Conservation (phyloP, 2,113 vertebrate genomes). For the Oryzias javanicus region DNA sequence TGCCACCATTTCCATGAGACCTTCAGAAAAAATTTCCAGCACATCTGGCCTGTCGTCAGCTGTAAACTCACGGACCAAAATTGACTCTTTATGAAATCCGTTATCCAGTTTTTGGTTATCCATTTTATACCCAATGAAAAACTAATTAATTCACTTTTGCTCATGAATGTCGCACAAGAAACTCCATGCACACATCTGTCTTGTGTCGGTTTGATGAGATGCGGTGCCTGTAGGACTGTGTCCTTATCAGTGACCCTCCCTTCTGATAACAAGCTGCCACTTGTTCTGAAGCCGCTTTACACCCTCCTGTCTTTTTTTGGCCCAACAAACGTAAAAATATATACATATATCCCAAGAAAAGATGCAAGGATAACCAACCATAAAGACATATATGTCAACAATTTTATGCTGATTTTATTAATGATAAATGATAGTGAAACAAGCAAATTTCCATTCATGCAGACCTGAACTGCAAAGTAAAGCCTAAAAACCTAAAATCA, state of each 20-base stretch:
- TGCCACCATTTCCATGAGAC: conserved; percentile 53
- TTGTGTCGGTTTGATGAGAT: too few species aligned
- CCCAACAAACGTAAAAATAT: neutral
- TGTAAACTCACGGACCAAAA: conserved; percentile 38
- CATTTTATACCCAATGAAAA: too few species aligned
- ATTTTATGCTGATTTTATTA: too few species aligned
- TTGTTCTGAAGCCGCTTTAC: neutral
- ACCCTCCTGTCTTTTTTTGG: neutral
- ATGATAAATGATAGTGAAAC: too few species aligned
- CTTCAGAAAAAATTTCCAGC: conserved; percentile 46
- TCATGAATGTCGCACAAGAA: neutral
- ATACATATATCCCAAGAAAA: neutral
- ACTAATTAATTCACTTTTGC: neutral
- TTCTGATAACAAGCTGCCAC: neutral
- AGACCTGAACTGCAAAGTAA: too few species aligned
- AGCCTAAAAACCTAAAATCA: too few species aligned
- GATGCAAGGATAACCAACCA: too few species aligned
- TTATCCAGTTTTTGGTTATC: neutral
- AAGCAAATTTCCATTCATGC: too few species aligned
- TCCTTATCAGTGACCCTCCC: neutral
- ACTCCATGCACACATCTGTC: neutral
- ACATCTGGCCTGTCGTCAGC: conserved; percentile 25
- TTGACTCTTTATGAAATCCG: neutral
- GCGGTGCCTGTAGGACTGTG: neutral
- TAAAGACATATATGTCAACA: too few species aligned